Conservation (phyloP, 2,888 invertebrate species). For the Chesias legatella region DNA sequence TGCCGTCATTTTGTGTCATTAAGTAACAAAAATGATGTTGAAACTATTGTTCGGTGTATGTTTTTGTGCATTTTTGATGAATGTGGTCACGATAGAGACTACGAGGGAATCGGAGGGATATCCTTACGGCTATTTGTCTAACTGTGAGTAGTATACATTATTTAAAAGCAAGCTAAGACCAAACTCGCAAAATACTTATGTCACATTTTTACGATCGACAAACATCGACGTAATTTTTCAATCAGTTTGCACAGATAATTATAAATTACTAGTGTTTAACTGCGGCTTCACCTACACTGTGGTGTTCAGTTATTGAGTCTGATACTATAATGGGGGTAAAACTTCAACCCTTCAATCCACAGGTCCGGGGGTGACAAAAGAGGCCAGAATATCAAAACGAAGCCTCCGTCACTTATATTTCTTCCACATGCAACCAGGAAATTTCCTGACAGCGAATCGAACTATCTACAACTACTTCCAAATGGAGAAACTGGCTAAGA, state of each 20-base stretch:
- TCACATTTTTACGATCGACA: too few relatives aligned
- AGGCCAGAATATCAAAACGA: constrained; percentile 14
- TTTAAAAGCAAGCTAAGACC: too few relatives aligned
- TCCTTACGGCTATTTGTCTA: constrained; percentile 4
- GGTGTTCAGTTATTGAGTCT: too few relatives aligned
- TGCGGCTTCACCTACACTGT: too few relatives aligned
- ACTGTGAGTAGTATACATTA: constrained; percentile 22
- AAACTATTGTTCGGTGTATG: neutral
- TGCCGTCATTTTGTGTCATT: too few relatives aligned
- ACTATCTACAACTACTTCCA: constrained; percentile 38
- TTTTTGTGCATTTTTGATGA: neutral
- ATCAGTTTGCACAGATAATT: too few relatives aligned
- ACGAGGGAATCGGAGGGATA: constrained; percentile 4
- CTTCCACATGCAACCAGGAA: constrained; percentile 9
- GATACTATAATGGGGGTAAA: too few relatives aligned
- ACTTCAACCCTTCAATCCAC: too few relatives aligned
- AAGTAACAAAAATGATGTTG: neutral
- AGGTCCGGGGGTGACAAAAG: constrained; percentile 25
- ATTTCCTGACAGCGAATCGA: constrained; percentile 15
- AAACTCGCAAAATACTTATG: too few relatives aligned
- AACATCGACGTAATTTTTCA: too few relatives aligned
- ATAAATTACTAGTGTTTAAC: too few relatives aligned
- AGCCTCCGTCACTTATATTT: constrained; percentile 13
- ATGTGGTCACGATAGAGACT: constrained; percentile 2
- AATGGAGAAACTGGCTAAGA: constrained; percentile 33